Evolutionary conservation across 2,113 vertebrate species (phyloP).

Genomic region (Chloropsis hardwickii): DNA sequence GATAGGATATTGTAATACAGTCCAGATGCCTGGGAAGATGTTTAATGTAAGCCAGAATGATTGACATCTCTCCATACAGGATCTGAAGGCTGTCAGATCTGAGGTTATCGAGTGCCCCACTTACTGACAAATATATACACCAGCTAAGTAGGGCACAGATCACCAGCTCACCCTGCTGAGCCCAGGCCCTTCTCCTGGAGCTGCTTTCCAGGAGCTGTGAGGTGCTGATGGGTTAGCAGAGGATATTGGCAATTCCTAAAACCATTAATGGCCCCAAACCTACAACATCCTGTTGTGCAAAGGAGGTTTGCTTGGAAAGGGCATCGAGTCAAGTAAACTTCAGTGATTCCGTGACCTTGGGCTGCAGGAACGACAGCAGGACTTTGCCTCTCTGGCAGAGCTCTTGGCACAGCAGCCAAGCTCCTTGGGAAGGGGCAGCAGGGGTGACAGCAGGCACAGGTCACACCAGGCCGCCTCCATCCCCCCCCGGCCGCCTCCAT

Average conservation of each 20-base stretch:
- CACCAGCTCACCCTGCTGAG: neutral
- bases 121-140: slow-evolving; percentile 15
- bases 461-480: neutral
- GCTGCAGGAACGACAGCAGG: neutral
- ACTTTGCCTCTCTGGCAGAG: neutral
- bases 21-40: slow-evolving; percentile 42
- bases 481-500: neutral
- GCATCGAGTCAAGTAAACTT: neutral
- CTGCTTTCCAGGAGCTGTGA: neutral
- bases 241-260: neutral
- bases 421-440: neutral
- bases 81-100: slow-evolving; percentile 50
- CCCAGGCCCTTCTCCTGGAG: neutral
- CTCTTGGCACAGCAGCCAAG: neutral
- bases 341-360: neutral
- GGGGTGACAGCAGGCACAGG: neutral
- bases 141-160: slow-evolving; percentile 45
- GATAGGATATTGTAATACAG: neutral
- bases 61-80: slow-evolving; percentile 43
- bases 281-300: neutral
- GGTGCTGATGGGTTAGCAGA: neutral
- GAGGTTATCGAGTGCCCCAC: slow-evolving; percentile 58
- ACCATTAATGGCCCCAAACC: neutral
- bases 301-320: neutral
- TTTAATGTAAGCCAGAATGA: slow-evolving; percentile 52